Evolutionary conservation across 2,888 invertebrate genomes (phyloP).

Genomic region (Anorthoa munda): DNA sequence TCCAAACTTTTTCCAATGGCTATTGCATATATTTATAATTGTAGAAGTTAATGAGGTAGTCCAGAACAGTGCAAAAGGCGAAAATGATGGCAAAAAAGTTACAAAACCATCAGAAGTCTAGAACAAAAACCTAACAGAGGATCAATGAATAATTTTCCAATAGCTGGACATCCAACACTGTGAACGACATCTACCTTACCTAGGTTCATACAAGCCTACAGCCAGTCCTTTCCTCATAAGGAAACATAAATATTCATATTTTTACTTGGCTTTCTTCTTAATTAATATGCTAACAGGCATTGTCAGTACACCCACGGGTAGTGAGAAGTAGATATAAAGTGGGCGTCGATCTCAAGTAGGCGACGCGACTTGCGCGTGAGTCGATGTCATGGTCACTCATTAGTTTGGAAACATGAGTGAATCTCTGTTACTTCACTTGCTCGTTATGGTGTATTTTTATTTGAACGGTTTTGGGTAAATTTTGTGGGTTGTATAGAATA

Average conservation of each 20-base stretch:
- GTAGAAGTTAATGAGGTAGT: neutral
- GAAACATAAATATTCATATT: slow-evolving; percentile 85
- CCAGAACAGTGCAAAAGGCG: neutral
- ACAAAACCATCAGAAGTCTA: neutral
- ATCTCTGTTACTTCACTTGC: slow-evolving; percentile 61
- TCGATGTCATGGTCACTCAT: slow-evolving; percentile 84
- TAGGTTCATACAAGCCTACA: slow-evolving; percentile 30
- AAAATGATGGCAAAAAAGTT: neutral
- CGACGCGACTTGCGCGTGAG: slow-evolving; percentile 80
- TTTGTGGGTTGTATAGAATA: slow-evolving; percentile 7
- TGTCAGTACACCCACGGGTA: slow-evolving; percentile 87
- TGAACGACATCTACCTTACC: slow-evolving; percentile 19
- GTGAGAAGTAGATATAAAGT: slow-evolving; percentile 75
- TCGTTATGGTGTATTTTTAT: slow-evolving; percentile 52
- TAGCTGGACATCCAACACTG: slow-evolving; percentile 13
- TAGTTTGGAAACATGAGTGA: slow-evolving; percentile 70
- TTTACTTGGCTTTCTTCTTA: slow-evolving; percentile 87
- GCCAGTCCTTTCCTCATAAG: slow-evolving; percentile 71
- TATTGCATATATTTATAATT: neutral
- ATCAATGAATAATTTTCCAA: slow-evolving; percentile 10
- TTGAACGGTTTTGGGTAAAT: slow-evolving; percentile 24
- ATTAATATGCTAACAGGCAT: slow-evolving; percentile 90
- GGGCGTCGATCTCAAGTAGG: slow-evolving; percentile 79
- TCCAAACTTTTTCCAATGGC: neutral
- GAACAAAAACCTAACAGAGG: neutral